phyloP scores from a whole-genome alignment of 1,140 invertebrate genomes.

The Nylanderia fulva region DNA sequence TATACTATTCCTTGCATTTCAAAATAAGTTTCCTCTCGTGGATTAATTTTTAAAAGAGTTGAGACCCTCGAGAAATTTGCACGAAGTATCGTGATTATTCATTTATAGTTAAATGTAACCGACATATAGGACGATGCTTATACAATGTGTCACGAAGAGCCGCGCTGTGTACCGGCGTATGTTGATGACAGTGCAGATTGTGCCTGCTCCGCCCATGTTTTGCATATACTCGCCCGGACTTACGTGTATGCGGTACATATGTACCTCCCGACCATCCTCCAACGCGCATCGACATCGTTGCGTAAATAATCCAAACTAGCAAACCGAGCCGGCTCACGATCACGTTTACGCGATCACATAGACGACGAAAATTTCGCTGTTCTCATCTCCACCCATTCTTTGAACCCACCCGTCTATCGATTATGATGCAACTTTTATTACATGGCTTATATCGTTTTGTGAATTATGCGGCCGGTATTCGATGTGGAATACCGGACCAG shows the following conservation, averaged over 20 bases:
- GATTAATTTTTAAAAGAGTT: background rate
- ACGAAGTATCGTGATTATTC: slow-evolving; percentile 45
- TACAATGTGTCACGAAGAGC: slow-evolving; percentile 75
- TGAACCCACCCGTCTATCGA: slow-evolving; percentile 40
- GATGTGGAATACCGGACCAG: slow-evolving; percentile 52
- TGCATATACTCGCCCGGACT: slow-evolving; percentile 73
- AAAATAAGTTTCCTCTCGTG: background rate
- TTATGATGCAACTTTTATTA: slow-evolving; percentile 56
- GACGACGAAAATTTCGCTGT: slow-evolving; percentile 34
- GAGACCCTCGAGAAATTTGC: background rate
- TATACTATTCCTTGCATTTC: background rate
- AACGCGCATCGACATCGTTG: slow-evolving; percentile 63
- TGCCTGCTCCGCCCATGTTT: slow-evolving; percentile 79
- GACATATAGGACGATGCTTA: slow-evolving; percentile 56
- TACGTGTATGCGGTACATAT: slow-evolving; percentile 70
- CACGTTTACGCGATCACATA: slow-evolving; percentile 21
- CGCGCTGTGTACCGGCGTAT: slow-evolving; percentile 73
- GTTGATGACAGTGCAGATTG: slow-evolving; percentile 82
- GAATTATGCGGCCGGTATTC: slow-evolving; percentile 55
- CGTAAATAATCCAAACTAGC: slow-evolving; percentile 71
- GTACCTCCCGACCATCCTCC: slow-evolving; percentile 50
- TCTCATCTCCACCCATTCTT: slow-evolving; percentile 52
- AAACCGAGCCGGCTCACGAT: slow-evolving; percentile 25
- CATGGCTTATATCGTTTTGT: slow-evolving; percentile 58
- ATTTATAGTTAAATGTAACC: slow-evolving; percentile 30